These are phyloP conservation scores for Sthenelais limicola DNA, from an alignment of 2,888 invertebrate species.

Conservation along the genomic window DNA sequence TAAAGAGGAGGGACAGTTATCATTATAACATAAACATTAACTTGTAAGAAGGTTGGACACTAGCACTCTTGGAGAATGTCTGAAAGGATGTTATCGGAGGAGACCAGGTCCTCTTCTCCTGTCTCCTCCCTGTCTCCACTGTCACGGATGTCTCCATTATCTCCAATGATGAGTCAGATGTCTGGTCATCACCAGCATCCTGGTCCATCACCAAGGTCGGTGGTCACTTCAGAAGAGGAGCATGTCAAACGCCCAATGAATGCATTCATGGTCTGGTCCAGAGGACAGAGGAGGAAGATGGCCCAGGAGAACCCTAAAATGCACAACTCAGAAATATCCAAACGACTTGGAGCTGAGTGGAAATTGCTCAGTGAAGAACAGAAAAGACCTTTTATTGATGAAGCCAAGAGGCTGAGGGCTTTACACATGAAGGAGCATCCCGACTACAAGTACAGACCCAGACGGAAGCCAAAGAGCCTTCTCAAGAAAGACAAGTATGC, in stretches of 20 bases:
- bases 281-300: constrained; percentile 98
- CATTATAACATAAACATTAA: no score
- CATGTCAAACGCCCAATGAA: constrained; percentile 99
- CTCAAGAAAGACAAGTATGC: constrained; percentile 89
- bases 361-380: constrained; percentile 94
- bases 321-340: constrained; percentile 98
- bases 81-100: constrained; percentile 15
- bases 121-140: constrained; percentile 18
- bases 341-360: constrained; percentile 98
- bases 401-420: constrained; percentile 95
- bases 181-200: background rate
- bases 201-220: background rate
- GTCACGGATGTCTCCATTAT: constrained; percentile 33
- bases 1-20: no score
- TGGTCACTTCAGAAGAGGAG: constrained; percentile 59
- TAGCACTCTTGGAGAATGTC: constrained; percentile 13
- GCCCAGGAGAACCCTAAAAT: constrained; percentile 99
- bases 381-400: constrained; percentile 98
- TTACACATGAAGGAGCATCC: constrained; percentile 99
- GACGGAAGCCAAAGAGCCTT: constrained; percentile 90
- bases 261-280: constrained; percentile 99
- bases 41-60: no score
- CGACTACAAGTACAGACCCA: constrained; percentile 97
- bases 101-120: background rate
- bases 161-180: constrained; percentile 25